Evolutionary conservation across 92 coral and sea anemone species (phyloP).

Genomic region (Chrysogorgia sp.): DNA sequence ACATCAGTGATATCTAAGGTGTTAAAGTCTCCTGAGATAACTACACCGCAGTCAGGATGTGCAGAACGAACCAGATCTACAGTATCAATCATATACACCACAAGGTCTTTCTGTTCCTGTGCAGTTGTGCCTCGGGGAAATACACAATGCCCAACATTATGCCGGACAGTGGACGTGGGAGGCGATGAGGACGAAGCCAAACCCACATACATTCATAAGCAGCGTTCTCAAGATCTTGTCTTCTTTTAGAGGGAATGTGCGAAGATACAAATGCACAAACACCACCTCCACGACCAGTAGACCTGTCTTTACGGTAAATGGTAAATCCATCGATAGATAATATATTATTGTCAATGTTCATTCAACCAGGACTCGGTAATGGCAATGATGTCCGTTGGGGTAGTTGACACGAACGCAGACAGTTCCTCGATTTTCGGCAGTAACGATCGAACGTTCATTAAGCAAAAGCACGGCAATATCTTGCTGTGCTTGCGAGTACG

Average conservation of each 20-base stretch:
- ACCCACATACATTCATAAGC: constrained; percentile 54
- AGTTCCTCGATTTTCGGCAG: too few relatives aligned
- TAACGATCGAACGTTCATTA: too few relatives aligned
- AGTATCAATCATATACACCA: constrained; percentile 41
- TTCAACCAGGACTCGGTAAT: too few relatives aligned
- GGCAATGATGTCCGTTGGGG: too few relatives aligned
- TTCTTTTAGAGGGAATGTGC: too few relatives aligned
- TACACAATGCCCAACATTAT: constrained; percentile 34
- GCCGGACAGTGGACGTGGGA: constrained; percentile 56
- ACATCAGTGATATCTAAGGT: constrained; percentile 40
- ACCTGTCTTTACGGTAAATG: constrained; percentile 44
- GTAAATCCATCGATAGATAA: constrained; percentile 45
- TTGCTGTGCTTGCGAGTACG: too few relatives aligned
- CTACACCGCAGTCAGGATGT: constrained; percentile 54
- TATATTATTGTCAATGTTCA: constrained; percentile 29
- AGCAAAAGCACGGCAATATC: too few relatives aligned
- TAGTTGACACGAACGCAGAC: too few relatives aligned
- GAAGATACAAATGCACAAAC: too few relatives aligned
- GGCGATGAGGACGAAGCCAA: constrained; percentile 54
- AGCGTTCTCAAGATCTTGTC: too few relatives aligned
- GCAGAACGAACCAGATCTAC: constrained; percentile 31
- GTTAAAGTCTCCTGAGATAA: constrained; percentile 57
- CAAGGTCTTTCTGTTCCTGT: constrained; percentile 38
- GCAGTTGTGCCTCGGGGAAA: constrained; percentile 34
- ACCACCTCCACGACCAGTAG: constrained; percentile 55